Percentiles rank a stretch among this genome's conserved stretches.
Conservation (phyloP, 2,113 vertebrate genomes). For the Laterallus jamaicensis region DNA sequence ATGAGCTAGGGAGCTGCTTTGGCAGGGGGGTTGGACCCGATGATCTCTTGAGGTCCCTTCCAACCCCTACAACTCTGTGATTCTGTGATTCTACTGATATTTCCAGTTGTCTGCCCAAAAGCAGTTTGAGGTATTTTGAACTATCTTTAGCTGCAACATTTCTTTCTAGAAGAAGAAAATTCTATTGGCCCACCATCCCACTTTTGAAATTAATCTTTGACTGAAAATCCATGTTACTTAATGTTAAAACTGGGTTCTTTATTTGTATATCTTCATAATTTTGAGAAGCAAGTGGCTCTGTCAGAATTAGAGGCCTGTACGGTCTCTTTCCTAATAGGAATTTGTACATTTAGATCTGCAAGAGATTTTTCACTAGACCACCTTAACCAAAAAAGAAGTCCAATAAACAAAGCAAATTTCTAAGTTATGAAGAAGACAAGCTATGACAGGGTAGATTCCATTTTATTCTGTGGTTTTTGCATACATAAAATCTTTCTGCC, state of each 20-base stretch:
- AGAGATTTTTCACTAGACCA: neutral
- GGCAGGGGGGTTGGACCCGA: too few relatives aligned
- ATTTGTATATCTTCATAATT: neutral
- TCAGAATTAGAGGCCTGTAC: neutral
- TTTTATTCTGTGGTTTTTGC: neutral
- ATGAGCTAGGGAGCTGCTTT: too few relatives aligned
- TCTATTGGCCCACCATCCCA: neutral
- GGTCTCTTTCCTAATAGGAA: neutral
- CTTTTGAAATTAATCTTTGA: neutral
- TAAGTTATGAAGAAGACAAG: neutral
- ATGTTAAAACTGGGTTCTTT: neutral
- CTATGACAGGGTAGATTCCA: neutral
- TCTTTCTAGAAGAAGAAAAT: neutral
- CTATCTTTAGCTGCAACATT: neutral
- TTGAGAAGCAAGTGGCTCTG: neutral
- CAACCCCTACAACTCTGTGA: too few relatives aligned
- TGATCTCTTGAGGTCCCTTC: too few relatives aligned
- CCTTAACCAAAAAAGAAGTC: neutral
- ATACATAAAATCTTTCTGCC: neutral
- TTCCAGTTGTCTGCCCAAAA: neutral
- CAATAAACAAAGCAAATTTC: neutral
- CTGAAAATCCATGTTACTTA: neutral
- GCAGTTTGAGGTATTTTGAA: neutral
- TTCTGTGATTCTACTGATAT: too few relatives aligned
- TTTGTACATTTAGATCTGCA: neutral